phyloP scores from a whole-genome alignment of 2,888 invertebrate species.

The Cantharis rufa region DNA sequence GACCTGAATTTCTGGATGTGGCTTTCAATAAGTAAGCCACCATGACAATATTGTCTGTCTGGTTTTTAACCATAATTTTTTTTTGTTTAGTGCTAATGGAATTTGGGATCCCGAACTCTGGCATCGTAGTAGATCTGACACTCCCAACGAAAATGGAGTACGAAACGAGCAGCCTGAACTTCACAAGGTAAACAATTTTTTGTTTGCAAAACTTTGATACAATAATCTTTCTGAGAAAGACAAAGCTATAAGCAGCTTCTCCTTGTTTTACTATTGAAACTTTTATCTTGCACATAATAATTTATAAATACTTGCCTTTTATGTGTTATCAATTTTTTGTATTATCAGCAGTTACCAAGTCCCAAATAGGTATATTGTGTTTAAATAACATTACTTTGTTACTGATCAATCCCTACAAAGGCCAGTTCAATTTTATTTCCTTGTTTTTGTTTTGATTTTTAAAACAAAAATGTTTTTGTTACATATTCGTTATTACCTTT shows the following conservation, averaged over 20 bases:
- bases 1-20: conserved; percentile 70
- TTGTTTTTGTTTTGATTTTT: too few species aligned
- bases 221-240: background rate
- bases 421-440: background rate
- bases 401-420: background rate
- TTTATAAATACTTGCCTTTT: background rate
- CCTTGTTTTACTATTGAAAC: background rate
- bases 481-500: too few species aligned
- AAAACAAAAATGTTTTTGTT: too few species aligned
- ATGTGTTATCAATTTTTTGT: background rate
- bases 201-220: background rate
- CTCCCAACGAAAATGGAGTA: conserved; percentile 66
- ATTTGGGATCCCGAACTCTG: conserved; percentile 61
- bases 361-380: background rate
- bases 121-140: conserved; percentile 65
- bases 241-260: background rate
- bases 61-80: background rate
- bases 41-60: background rate
- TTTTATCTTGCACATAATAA: background rate
- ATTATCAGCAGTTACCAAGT: background rate
- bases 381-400: too few species aligned
- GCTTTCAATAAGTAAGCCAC: conserved; percentile 61
- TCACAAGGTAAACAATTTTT: conserved; percentile 56
- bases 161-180: conserved; percentile 61
- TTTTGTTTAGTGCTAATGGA: conserved; percentile 50